Evolutionary conservation across 2,113 vertebrate genomes (phyloP), one percentile per base, ranked within the genome.

Genomic region (Oryzias celebensis): DNA sequence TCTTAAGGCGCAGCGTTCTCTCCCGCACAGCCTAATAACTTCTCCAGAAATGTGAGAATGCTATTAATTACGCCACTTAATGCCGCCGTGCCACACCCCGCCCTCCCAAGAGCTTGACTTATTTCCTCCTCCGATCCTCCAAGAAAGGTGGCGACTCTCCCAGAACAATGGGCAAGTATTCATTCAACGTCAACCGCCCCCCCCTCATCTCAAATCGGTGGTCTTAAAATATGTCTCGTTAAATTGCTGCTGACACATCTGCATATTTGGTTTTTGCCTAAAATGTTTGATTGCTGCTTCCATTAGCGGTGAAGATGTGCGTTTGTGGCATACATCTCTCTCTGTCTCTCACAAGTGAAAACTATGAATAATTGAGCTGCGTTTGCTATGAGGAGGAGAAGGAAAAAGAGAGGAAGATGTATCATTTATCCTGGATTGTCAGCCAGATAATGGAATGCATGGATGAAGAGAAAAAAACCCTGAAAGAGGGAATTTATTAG

Each of bases 11-110:
- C 65, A 75, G 84, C 80, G 85, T 57, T 83, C 75, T 82, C 72
- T 65, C 79, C 72, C 15, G 2, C 51, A 58, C 58, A 45, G 60
- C 78, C 73, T 90, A 87, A 88, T 85, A 88, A 81, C 81, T 87
- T 84, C 74, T 63, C 36, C 71, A 78, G 80, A 89, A 84, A 86
- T 89, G 87, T 86, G 84, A 86, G 80, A 89, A 89, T 64, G 68
- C 79, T 84, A 85, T 89, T 89, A 90, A 88, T 91, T 87, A 84
- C 52, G 67, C 74, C 78, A 82, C 86, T 89, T 81, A 80, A 83
- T 83, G 82, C 77, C 14, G 52, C 12, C 20, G 51, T 50, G 64
- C 81, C 85, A 84, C 85, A 77, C 80, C 77, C 83, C 18, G 28
- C 44, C 24, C 84, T 80, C 68, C 20, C 36, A 36, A 10, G 55